These are phyloP conservation scores for Glyptemys insculpta DNA, from an alignment of 2,797 vertebrate species.

Conservation along the genomic window DNA sequence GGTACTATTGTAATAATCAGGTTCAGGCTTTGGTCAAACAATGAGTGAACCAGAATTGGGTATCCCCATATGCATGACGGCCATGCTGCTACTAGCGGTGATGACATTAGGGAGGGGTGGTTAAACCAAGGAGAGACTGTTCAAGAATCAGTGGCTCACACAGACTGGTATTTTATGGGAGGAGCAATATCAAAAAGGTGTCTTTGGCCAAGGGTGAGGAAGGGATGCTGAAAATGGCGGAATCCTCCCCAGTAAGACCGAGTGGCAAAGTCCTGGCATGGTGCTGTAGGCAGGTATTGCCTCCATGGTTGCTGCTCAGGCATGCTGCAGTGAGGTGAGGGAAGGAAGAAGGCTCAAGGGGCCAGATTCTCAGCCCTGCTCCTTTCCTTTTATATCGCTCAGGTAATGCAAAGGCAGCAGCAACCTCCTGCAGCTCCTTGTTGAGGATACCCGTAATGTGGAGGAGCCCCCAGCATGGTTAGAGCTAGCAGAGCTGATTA, in stretches of 20 bases:
- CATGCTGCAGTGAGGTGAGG: neutral
- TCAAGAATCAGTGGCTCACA: neutral
- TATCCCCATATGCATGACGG: neutral
- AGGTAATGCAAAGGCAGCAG: neutral
- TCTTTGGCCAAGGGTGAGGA: neutral
- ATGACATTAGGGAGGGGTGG: neutral
- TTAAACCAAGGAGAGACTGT: neutral
- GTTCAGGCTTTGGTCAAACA: neutral
- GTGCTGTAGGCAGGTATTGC: neutral
- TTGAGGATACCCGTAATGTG: neutral
- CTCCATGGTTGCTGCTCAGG: neutral
- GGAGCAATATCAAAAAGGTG: neutral
- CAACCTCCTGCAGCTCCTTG: neutral
- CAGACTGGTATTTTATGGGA: neutral
- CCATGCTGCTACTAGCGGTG: neutral
- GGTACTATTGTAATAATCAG: neutral
- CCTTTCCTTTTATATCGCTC: neutral
- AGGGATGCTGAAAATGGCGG: neutral
- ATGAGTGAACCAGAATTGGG: neutral
- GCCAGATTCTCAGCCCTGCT: neutral
- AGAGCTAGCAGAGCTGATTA: neutral
- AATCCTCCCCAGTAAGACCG: neutral
- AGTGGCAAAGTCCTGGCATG: neutral
- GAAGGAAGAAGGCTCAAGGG: neutral
- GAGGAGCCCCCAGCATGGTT: neutral